phyloP scores from a whole-genome alignment of 2,797 vertebrate species.

The Argyrosomus regius region DNA sequence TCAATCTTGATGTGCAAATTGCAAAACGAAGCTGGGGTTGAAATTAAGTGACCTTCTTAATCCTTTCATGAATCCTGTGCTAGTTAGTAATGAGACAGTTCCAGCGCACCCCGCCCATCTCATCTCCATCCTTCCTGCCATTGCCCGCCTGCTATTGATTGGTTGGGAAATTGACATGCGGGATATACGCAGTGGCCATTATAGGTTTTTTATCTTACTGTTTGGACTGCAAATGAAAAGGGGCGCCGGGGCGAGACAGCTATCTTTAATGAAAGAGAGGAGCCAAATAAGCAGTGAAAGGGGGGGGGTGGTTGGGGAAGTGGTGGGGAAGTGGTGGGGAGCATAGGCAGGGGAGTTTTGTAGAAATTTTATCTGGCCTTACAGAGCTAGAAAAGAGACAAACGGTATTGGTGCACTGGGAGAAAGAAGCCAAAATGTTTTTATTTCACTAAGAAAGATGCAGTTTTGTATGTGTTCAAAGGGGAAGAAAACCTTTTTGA shows the following conservation, averaged over 20 bases:
- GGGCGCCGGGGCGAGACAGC: conserved; percentile 70
- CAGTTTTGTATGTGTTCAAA: conserved; percentile 18
- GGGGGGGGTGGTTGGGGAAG: conserved; percentile 39
- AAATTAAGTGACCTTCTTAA: conserved; percentile 78
- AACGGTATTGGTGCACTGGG: conserved; percentile 14
- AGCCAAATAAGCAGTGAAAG: conserved; percentile 75
- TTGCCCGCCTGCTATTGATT: conserved; percentile 83
- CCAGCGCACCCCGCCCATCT: conserved; percentile 72
- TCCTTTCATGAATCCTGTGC: conserved; percentile 76
- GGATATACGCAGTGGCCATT: conserved; percentile 77
- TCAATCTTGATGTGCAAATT: conserved; percentile 74
- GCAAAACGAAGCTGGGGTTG: conserved; percentile 71
- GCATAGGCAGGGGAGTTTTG: conserved; percentile 51
- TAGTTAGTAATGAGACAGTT: conserved; percentile 82
- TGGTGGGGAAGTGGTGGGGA: conserved; percentile 25
- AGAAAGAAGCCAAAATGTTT: conserved; percentile 40
- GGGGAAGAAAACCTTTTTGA: neutral
- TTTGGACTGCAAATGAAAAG: conserved; percentile 86
- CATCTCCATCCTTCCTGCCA: conserved; percentile 70
- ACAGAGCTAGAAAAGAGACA: conserved; percentile 38
- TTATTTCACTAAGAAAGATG: conserved; percentile 32
- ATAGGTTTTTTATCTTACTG: conserved; percentile 84
- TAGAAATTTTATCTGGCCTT: conserved; percentile 47
- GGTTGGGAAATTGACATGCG: conserved; percentile 84
- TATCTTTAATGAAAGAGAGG: conserved; percentile 77